Evolutionary conservation across 2,797 vertebrate species (phyloP), one percentile per base, ranked within the genome.

Genomic region (Hylomyscus alleni): DNA sequence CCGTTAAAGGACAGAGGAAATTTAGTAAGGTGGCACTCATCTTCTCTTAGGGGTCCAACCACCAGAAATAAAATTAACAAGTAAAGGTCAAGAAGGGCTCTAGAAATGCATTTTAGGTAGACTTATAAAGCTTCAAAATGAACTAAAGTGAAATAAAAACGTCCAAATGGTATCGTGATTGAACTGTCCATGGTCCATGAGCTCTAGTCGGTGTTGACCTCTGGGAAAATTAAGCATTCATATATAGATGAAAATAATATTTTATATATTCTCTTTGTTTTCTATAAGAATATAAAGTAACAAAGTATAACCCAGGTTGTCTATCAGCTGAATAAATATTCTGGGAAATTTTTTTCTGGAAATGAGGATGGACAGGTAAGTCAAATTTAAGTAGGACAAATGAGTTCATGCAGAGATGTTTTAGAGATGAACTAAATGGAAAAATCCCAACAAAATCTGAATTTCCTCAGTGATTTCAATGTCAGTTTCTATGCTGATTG

Each of bases 101-200:
- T 40, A 88, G n/a, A 95, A 92, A 73, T 11, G 22, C 6, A 81
- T 91, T 96, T 86, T 65, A 81, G 78, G 12, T 89, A 20, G 44
- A 4, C 37, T 22, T 50, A 40, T 52, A 40, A 47, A 85, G 52
- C 76, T 58, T 82, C 54, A 24, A 89, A 78, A 77, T 54, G 26
- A 91, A n/a, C 34, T 72, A 72, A 72, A 37, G 7, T 72, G 34
- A 72, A 72, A 72, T 72, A 72, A 72, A 72, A 37, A 20, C n/a
- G 20, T 72, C 69, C 26, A 94, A 92, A 84, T 87, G 22, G 40
- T 40, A 50, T 6, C 47, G 34, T 72, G 31, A 76, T 47, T 87
- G 85, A 92, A 90, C 90, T 34, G 81, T 6, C 14, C 60, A 14
- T 92, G 60, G 1, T 9, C 86, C 17, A 10, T 73, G 50, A 20